Evolutionary conservation across 2,797 vertebrate species (phyloP), one percentile per base, ranked within the genome.

Genomic region (Lepilemur septentrionalis): DNA sequence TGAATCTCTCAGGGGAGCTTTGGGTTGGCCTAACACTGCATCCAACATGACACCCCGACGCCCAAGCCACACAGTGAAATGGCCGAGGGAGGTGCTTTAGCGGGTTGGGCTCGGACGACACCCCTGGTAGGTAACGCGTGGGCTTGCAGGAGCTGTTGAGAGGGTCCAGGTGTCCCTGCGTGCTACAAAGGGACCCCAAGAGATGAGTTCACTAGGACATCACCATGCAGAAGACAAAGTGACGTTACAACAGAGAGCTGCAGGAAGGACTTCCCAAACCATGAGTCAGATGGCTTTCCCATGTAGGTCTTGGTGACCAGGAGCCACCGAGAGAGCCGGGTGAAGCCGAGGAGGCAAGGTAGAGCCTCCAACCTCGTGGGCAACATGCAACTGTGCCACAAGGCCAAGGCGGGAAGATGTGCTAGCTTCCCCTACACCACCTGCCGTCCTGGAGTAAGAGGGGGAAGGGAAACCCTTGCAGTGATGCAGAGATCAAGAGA

Each of bases 41-140:
- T 13, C 69, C 48, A 50, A 28, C 22, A 5, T 22, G 67, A 38
- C 0, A 0, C 30, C 59, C 30, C 22, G 67, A 38, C 0, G 0
- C 30, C 59, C 30, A 65, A 59, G 41, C 85, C n/a, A 0, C 3
- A 14, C 38, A 52, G 63, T 11, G 85, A 84, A 30, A n/a, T 17
- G 61, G 12, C 52, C 18, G 9, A 46, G 55, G 25, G 35, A 25
- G 23, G 43, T 25, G 65, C 11, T 61, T 12, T 0, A 3, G 57
- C 2, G 15, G 22, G 1, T 25, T 23, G 35, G 43, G 25, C 11
- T 30, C 50, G 84, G n/a, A 17, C 15, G 0, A 14, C 43, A 32
- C 17, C 28, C 32, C 59, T 86, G 28, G 59, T 73, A 55, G 9
- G 7, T 35, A 12, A 73, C 0, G 4, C 14, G 12, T 7, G 81